Evolutionary conservation across 2,113 vertebrate genomes (phyloP), one percentile per base, ranked within the genome.

Genomic region (Salvelinus namaycush): DNA sequence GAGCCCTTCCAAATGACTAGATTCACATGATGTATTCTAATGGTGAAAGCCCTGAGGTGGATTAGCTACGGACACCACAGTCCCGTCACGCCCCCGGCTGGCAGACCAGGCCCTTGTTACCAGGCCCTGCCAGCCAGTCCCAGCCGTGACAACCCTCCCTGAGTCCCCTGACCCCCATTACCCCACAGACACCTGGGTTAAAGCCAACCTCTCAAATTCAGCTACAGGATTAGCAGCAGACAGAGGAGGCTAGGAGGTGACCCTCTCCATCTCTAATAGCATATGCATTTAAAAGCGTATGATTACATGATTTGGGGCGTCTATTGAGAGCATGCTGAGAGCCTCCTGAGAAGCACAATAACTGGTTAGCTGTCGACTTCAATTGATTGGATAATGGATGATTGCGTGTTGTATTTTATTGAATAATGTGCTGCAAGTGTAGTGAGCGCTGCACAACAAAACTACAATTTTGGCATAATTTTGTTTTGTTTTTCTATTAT

Each of bases 1-100:
- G 89, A 88, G 86, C 76, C 87, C 77, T 91, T 94, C 90, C 93
- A 92, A 92, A 89, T 87, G 88, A 92, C 89, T 87, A 88, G 90
- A 84, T 82, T 78, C 88, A 80, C 74, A 83, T 92, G 85, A 88
- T 86, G 82, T 87, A 87, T 89, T 87, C 75, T 92, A 88, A 90
- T 92, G 84, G 86, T 74, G 24, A 64, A 80, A 75, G 75, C 85
- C 90, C 79, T 67, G 6, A 77, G 80, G 79, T 79, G 79, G 73
- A 69, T 83, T 80, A 80, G 77, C 80, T 72, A 76, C 66, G 31
- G 83, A 87, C 75, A 75, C 79, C 31, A 24, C 82, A 66, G 81
- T 73, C 82, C 73, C 76, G 77, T 79, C 72, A 64, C 72, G 73
- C 71, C 62, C 14, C 20, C 29, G 64, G 80, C n/a, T 60, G n/a